Base-by-base conservation (phyloP, 2,888 invertebrate genomes). In the Trimorus sp. region DNA sequence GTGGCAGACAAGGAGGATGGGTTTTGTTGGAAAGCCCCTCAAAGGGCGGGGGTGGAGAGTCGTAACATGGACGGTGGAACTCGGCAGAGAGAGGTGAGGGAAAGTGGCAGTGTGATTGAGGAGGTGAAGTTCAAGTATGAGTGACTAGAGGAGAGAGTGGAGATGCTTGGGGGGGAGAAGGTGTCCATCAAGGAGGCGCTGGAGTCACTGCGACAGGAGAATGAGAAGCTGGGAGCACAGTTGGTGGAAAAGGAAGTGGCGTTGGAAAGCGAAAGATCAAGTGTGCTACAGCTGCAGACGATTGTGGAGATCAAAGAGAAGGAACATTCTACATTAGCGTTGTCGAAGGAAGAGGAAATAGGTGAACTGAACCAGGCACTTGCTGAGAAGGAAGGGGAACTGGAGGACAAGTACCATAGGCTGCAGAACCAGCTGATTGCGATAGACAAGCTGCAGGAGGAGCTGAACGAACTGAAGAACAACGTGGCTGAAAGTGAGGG, bases 401-500 rank as follows among this genome's bases (percentile, higher is more conserved):
- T 91, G n/a, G 86, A 88, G 7, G 85, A 84, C 0, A 89, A 88
- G 48, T 86, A 86, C 42, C 38, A 73, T 3, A 85, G 85, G 40
- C 74, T 89, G 40, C 88, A 88, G 76, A 87, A 85, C 48, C 86
- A 87, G 51, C 85, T 87, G 84, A 86, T 86, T n/a, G 82, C 59
- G 1, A 87, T 89, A 62, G 88, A 90, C 3, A 85, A 69, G 90
- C 93, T 85, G 88, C 93, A 73, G 88, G 92, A 86, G 89, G 93
- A 76, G 90, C 90, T 86, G 83, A 90, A 7, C 91, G 94, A 90
- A 92, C 93, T 63, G 93, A 94, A 89, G 93, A 93, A 83, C 92
- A 93, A 65, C 93, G 58, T 87, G 6, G 71, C 85, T 38, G 94
- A 90, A 92, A 93, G 90, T 93, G 94, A 92, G 93, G 93, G 81